Evolutionary conservation across 2,113 vertebrate species (phyloP).

Genomic region (Vulpes lagopus): DNA sequence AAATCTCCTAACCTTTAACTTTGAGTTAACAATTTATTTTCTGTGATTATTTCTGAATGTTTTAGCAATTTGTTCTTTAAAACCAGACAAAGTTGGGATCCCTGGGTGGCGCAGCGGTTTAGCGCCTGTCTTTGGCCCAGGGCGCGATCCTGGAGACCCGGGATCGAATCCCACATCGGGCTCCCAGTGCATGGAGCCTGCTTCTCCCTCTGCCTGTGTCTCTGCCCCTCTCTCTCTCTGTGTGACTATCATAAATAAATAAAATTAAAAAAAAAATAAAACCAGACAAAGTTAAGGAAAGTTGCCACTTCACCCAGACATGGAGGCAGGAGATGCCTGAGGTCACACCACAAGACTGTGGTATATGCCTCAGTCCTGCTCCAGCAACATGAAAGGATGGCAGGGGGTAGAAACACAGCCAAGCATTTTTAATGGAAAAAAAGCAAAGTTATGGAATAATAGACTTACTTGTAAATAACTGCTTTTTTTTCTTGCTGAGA

Average conservation of each 20-base stretch:
- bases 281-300: not conserved
- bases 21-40: not conserved
- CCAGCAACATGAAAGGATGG: not conserved
- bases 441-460: not conserved
- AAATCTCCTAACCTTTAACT: not conserved
- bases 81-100: not conserved
- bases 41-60: not conserved
- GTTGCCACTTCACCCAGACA: not conserved
- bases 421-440: not conserved
- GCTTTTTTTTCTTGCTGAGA: not conserved
- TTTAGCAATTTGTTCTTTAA: not conserved
- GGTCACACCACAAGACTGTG: not conserved
- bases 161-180: no score
- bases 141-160: no score
- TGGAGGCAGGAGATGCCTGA: not conserved
- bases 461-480: slow-evolving; percentile 66
- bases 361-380: not conserved
- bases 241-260: no score
- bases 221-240: no score
- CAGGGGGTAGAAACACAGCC: not conserved
- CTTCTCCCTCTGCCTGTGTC: no score
- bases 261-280: not conserved
- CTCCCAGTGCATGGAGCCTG: no score
- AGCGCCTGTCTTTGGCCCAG: no score
- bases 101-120: no score